Evolutionary conservation across 2,113 vertebrate species (phyloP), one percentile per base, ranked within the genome.

Genomic region (Halcyon senegalensis): DNA sequence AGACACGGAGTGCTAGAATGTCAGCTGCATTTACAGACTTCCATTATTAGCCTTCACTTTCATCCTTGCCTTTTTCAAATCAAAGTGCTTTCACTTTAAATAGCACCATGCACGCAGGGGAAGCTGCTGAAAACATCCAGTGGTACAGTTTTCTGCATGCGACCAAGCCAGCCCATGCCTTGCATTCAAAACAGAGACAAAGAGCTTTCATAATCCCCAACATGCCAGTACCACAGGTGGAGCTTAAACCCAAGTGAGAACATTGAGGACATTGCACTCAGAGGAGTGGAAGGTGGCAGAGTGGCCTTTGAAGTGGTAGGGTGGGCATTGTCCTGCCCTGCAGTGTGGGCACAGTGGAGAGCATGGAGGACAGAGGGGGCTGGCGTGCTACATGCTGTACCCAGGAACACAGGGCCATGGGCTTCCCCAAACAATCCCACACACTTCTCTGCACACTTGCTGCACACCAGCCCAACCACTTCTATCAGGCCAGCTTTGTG

Each of bases 1-100:
- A 95, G 63, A 74, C 89, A 79, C 0, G 1, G 30, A 53, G 44
- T 39, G 24, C 53, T 89, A 55, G 60, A 59, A 84, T 84, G 73
- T 55, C 90, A 95, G 44, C 50, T 90, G 88, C 66, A 73, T 93
- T 92, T 78, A 88, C 58, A 89, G 89, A 53, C 59, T 88, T 83
- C 85, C 89, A 87, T 87, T 91, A 87, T 69, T 88, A 91, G 75
- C 82, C 44, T 80, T 90, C 87, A 86, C 82, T 77, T 88, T 94
- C 81, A 74, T 46, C 48, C 50, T 76, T 1, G 9, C 51, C 82
- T 69, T 70, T 69, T 84, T 69, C 77, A 90, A 58, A 87, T 69
- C 44, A 67, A 92, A 83, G 35, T 60, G 41, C 43, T 94, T 90
- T 59, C 55, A 67, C 39, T 88, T 95, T 79, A 89, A 87, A 84